phyloP scores from a whole-genome alignment of 2,797 vertebrate genomes.

The Nasua narica region DNA sequence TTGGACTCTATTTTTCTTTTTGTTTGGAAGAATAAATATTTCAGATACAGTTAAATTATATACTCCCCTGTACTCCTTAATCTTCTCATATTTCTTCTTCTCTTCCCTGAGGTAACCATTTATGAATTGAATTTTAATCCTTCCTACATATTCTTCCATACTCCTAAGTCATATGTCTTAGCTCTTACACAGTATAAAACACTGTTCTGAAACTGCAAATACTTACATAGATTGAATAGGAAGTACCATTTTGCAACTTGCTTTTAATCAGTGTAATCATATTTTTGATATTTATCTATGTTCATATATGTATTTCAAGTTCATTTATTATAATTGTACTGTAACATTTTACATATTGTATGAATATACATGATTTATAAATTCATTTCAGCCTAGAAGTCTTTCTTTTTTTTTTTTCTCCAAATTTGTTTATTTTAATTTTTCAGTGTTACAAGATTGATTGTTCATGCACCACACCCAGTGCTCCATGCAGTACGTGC shows the following conservation, averaged over 20 bases:
- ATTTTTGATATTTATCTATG: background rate
- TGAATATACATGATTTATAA: background rate
- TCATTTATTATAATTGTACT: background rate
- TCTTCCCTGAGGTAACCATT: background rate
- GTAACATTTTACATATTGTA: background rate
- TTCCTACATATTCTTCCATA: background rate
- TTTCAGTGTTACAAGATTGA: no score
- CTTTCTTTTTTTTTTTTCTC: no score
- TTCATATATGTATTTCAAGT: background rate
- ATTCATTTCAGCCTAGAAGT: background rate
- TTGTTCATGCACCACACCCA: no score
- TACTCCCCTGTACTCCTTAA: background rate
- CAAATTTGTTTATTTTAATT: no score
- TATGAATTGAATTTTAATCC: background rate
- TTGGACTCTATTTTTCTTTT: background rate
- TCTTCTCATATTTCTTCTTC: background rate
- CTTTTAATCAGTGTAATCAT: background rate
- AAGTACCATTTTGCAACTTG: background rate
- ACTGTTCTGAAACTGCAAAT: background rate
- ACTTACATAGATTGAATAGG: background rate
- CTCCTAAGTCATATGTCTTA: background rate
- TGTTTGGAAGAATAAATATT: background rate
- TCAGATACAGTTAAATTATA: background rate
- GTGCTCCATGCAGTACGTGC: no score
- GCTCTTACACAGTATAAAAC: background rate